Evolutionary conservation across 1,140 invertebrate genomes (phyloP).

Genomic region (Coenobita brevimanus): DNA sequence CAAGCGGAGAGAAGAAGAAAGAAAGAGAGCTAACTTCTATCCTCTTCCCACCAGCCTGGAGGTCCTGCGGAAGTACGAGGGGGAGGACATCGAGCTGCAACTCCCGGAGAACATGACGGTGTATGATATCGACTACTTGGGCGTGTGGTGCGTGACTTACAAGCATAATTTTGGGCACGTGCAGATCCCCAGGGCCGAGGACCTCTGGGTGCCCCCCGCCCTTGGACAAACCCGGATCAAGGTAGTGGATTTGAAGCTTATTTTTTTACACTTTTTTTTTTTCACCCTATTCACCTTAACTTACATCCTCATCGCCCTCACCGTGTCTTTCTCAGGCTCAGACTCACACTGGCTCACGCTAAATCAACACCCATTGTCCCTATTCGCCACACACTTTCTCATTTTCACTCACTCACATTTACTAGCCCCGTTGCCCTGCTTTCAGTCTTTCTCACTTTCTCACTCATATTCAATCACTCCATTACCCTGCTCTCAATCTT

Average conservation of each 20-base stretch:
- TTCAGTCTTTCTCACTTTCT: too few species aligned
- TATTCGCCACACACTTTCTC: too few species aligned
- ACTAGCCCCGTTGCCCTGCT: too few species aligned
- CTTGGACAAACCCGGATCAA: constrained; percentile 82
- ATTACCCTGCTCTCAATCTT: too few species aligned
- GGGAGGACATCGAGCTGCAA: constrained; percentile 90
- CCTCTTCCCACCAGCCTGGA: constrained; percentile 77
- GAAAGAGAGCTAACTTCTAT: not conserved
- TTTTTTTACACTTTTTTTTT: not conserved
- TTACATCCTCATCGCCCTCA: too few species aligned
- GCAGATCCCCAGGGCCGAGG: constrained; percentile 82
- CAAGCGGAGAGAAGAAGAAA: not conserved
- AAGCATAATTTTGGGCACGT: constrained; percentile 93
- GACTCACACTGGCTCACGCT: too few species aligned
- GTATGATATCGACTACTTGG: constrained; percentile 93
- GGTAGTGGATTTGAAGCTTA: constrained; percentile 13
- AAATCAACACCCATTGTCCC: too few species aligned
- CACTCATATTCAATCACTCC: too few species aligned
- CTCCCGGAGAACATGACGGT: constrained; percentile 88
- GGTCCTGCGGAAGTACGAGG: constrained; percentile 86
- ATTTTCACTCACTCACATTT: too few species aligned
- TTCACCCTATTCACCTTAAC: not conserved
- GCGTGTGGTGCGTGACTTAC: constrained; percentile 90
- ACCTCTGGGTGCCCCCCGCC: constrained; percentile 90
- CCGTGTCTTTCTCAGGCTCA: too few species aligned